Conservation (phyloP, 1,140 invertebrate genomes). For the Caenorhabditis inopinata region DNA sequence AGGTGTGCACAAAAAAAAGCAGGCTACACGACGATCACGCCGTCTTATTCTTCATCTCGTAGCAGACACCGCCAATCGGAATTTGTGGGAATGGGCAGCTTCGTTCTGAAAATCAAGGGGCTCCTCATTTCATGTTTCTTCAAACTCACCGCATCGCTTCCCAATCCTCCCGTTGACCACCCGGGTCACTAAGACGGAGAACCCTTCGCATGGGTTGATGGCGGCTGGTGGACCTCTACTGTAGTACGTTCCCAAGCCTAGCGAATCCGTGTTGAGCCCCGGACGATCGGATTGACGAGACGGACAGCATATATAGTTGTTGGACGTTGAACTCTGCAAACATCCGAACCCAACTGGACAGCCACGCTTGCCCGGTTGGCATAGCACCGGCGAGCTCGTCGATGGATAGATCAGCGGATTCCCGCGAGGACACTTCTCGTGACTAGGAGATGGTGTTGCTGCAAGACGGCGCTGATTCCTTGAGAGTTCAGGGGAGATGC, state of each 20-base stretch:
- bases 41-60: slow-evolving; percentile 34
- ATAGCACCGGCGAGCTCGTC: slow-evolving; percentile 36
- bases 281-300: slow-evolving; percentile 7
- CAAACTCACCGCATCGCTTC: slow-evolving; percentile 35
- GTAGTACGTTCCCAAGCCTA: slow-evolving; percentile 2
- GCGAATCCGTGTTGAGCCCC: neutral
- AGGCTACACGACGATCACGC: neutral
- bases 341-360: slow-evolving; percentile 40
- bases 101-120: slow-evolving; percentile 28
- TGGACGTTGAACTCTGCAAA: neutral
- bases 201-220: slow-evolving; percentile 26
- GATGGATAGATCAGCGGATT: slow-evolving; percentile 34
- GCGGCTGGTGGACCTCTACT: slow-evolving; percentile 20
- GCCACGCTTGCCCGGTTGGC: neutral
- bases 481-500: no score
- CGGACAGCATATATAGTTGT: slow-evolving; percentile 18
- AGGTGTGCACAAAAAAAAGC: no score
- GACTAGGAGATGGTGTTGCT: slow-evolving; percentile 4
- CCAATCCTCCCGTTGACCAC: slow-evolving; percentile 36
- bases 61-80: slow-evolving; percentile 43
- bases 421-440: slow-evolving; percentile 6
- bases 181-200: slow-evolving; percentile 26
- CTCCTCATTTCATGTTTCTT: no score
- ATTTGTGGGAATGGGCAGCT: slow-evolving; percentile 40
- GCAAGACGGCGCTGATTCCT: neutral